phyloP scores from a whole-genome alignment of 2,797 vertebrate species.

The Champsocephalus esox region DNA sequence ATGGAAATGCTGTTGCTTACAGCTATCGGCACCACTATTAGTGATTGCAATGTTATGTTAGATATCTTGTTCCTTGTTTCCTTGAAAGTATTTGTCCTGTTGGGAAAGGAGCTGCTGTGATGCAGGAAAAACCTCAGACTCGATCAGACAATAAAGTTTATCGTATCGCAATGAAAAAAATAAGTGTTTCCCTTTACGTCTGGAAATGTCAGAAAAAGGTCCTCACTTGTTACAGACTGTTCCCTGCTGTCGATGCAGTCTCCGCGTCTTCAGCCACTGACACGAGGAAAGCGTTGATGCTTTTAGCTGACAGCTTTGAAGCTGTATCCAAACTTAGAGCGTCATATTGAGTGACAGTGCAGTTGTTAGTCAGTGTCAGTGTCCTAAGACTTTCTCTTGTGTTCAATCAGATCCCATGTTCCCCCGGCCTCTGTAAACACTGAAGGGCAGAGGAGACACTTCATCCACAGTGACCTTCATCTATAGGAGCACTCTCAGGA shows the following conservation, averaged over 20 bases:
- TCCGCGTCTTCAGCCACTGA: slow-evolving; percentile 6
- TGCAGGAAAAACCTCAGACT: no score
- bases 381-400: slow-evolving; percentile 31
- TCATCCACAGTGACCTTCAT: slow-evolving; percentile 63
- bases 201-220: neutral
- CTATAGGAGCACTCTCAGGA: slow-evolving; percentile 51
- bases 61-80: no score
- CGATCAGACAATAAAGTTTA: no score
- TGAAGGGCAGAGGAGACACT: slow-evolving; percentile 55
- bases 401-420: slow-evolving; percentile 29
- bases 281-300: slow-evolving; percentile 26
- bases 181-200: neutral
- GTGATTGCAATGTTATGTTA: no score
- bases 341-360: slow-evolving; percentile 33
- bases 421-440: slow-evolving; percentile 58
- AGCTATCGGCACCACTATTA: no score
- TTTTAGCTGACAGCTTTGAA: slow-evolving; percentile 29
- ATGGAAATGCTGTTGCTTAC: no score
- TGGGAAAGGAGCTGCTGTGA: no score
- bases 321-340: slow-evolving; percentile 21
- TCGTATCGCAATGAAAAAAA: no score
- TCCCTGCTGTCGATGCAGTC: slow-evolving; percentile 6
- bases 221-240: neutral
- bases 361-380: neutral
- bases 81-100: no score